Base-by-base conservation (phyloP, 2,888 invertebrate genomes). In the Deroplatys truncata region DNA sequence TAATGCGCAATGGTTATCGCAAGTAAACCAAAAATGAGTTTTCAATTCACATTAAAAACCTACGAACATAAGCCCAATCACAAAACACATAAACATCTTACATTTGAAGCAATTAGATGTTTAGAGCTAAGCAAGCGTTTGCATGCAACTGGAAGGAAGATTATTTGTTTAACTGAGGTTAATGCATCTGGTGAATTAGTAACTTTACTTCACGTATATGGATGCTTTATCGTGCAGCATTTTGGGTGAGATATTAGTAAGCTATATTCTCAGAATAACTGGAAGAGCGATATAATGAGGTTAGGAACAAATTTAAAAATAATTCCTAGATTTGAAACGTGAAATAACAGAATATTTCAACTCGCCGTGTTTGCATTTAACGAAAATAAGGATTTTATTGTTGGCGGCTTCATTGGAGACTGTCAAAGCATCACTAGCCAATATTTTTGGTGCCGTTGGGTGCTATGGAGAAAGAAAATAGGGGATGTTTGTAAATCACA, bases 351-450 rank as follows among this genome's bases (percentile, higher is more conserved):
- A 25, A 43, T n/a, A 86, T 72, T 86, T 86, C 72, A 86, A 87
- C 87, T 82, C 72, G 82, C 86, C 15, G 43, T 83, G 31, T 87
- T n/a, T 28, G 35, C n/a, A 28, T 82, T 31, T n/a, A 82, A 87
- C 35, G 15, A 87, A 28, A 82, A 16, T 1, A 82, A 82, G n/a
- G n/a, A n/a, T n/a, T n/a, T n/a, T n/a, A 87, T 20, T 72, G 56
- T 72, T 87, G 83, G 82, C 72, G 83, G 83, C 87, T 87, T 87
- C 87, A 87, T 83, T 83, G 35, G 83, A 72, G 82, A 87, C 83
- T 35, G 83, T 35, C 20, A 72, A 72, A 72, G 56, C 56, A 72
- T 72, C 20, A 25, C 56, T 72, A 72, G 56, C 20, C 56, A 20
- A 25, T 72, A 72, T 25, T 72, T 72, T 72, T 72, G 56, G 56